Base-by-base conservation (phyloP, 1,140 invertebrate genomes). In the Ladona fulva region DNA sequence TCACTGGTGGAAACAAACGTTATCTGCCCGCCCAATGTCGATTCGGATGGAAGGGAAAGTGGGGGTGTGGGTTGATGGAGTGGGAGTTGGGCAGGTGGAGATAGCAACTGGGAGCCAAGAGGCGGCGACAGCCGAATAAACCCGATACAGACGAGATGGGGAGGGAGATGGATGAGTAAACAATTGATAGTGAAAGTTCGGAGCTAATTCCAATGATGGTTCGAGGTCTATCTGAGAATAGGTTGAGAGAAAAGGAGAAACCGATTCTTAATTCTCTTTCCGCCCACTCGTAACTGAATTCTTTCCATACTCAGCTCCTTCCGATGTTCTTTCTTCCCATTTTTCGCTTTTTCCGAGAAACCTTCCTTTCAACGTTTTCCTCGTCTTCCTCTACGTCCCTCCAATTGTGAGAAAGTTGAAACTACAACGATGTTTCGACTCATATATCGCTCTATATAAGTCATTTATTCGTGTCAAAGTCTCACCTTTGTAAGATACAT, bases 121-220 rank as follows among this genome's bases (percentile, higher is more conserved):
- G 52, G 52, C 52, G 52, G 52, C 52, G 52, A 66, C 52, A 66
- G 52, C 3, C 16, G 52, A 19, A 66, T 66, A 66, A 66, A 66
- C 52, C 14, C 52, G 52, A 12, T 3, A 66, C 19, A 11, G 44
- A 19, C 44, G 10, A 19, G 44, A 19, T 10, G 44, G 52, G n/a
- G 52, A 12, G 52, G 3, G 3, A 66, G 52, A 66, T 66, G 12
- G 52, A 66, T 66, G 52, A 22, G n/a, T 22, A 66, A 66, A 66
- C 52, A 66, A 66, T 66, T 12, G 52, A 66, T 66, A 66, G 52
- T 66, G 52, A 66, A 66, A 66, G 52, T 66, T 52, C 44, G 44
- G 44, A 52, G 44, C 44, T 66, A 66, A 66, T 66, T 5, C 52
- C 5, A 12, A 66, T 5, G 29, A 37, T 37, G 29, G 29, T 37